Base-by-base conservation (phyloP, 1,140 invertebrate species). In the Phthorimaea operculella region DNA sequence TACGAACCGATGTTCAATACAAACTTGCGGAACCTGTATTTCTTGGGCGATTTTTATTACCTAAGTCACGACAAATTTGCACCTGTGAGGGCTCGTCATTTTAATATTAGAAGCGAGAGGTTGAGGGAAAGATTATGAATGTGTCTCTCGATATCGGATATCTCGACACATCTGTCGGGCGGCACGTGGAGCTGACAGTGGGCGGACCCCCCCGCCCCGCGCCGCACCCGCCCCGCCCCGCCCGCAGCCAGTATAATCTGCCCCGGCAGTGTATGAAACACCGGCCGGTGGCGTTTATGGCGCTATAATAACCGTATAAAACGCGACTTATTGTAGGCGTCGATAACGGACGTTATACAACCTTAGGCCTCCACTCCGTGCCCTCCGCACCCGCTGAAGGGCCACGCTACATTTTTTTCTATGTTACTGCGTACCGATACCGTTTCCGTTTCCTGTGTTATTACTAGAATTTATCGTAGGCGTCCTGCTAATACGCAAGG, bases 231-330 rank as follows among this genome's bases (percentile, higher is more conserved):
- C 48, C 21, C 58, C 42, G 58, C 33, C 49, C 59, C 58, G 42
- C 55, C 64, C 68, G 69, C 72, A 68, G 71, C 72, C 73, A 74
- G 78, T 76, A 77, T 83, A 81, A 79, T 77, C 75, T 79, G 75
- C 74, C 72, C 64, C 66, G 70, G 74, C 70, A 83, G 70, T 83
- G 78, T 80, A 83, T 81, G 76, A 80, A 81, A 82, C 79, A 82
- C 75, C 75, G 80, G 74, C 79, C 79, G 78, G 76, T 83, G 83
- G 72, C 75, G 68, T 83, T 84, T 83, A 83, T 80, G 76, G 73
- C 61, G 71, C 76, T 80, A 84, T 84, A 84, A 84, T 86, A 83
- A 83, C 81, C 78, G 68, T 83, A 85, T 85, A 83, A 85, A 86
- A 85, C 73, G 74, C 73, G 79, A 82, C 79, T 82, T 82, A 79